Evolutionary conservation across 1,140 invertebrate genomes (phyloP).

Genomic region (Lamellibrachia luymesi): DNA sequence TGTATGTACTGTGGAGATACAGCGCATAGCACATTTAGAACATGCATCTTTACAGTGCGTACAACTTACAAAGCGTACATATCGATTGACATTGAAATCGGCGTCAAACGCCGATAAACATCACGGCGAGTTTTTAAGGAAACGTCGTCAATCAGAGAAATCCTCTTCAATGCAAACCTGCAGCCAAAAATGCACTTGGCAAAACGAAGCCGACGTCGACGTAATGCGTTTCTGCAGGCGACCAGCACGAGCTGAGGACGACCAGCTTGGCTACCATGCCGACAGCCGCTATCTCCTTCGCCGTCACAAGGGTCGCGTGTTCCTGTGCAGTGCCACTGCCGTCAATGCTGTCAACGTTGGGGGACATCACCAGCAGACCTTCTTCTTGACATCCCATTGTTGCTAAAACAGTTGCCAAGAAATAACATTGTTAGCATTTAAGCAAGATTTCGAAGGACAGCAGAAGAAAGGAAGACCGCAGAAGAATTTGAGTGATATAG

Average conservation of each 20-base stretch:
- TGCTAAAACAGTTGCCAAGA: constrained; percentile 33
- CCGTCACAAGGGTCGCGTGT: constrained; percentile 22
- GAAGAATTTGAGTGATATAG: neutral
- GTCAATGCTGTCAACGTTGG: constrained; percentile 29
- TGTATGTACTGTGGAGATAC: no score
- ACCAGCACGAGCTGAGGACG: constrained; percentile 41
- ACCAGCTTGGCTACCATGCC: constrained; percentile 46
- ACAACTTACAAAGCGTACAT: no score
- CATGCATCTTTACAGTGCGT: no score
- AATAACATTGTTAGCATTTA: no score
- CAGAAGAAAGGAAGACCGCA: neutral
- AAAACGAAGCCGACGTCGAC: constrained; percentile 34
- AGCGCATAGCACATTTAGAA: no score
- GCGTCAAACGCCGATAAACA: no score
- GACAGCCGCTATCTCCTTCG: constrained; percentile 41
- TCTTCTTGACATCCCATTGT: constrained; percentile 46
- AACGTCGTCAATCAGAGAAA: neutral
- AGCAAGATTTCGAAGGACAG: neutral
- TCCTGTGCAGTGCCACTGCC: neutral
- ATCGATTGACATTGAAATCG: no score
- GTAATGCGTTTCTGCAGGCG: constrained; percentile 30
- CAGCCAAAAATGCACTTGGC: constrained; percentile 44
- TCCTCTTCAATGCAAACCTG: constrained; percentile 36
- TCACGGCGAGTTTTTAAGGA: no score
- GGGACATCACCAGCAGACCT: constrained; percentile 41